phyloP scores from a whole-genome alignment of 2,888 invertebrate genomes.

The Melipona beecheii region DNA sequence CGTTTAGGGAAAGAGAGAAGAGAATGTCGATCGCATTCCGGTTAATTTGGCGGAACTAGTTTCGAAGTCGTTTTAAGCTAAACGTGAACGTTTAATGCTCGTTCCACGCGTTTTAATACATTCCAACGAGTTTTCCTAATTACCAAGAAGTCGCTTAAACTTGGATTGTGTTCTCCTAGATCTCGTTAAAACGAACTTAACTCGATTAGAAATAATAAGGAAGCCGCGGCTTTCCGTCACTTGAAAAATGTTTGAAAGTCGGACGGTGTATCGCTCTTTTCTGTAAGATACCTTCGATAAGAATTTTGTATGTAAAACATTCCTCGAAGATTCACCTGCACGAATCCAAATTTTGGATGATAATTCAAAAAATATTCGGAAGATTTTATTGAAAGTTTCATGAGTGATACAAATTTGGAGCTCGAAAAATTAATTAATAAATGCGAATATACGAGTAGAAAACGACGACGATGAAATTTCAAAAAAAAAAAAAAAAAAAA shows the following conservation, averaged over 20 bases:
- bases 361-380: too few relatives aligned
- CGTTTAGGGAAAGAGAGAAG: not conserved
- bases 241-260: not conserved
- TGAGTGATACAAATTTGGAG: too few relatives aligned
- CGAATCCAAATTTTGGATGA: too few relatives aligned
- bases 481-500: too few relatives aligned
- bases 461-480: not conserved
- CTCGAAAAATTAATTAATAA: too few relatives aligned
- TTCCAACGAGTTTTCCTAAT: constrained; percentile 31
- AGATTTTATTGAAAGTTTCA: too few relatives aligned
- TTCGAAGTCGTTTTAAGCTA: constrained; percentile 9
- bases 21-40: not conserved
- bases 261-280: not conserved
- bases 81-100: not conserved
- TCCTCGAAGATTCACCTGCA: too few relatives aligned
- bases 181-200: constrained; percentile 5
- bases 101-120: constrained; percentile 7
- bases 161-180: constrained; percentile 1
- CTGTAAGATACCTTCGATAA: not conserved
- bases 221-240: not conserved
- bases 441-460: too few relatives aligned
- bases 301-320: not conserved
- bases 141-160: constrained; percentile 10
- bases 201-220: not conserved
- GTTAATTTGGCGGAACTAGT: constrained; percentile 21